Conservation (phyloP, 1,140 invertebrate genomes). For the Daktulosphaira vitifoliae region DNA sequence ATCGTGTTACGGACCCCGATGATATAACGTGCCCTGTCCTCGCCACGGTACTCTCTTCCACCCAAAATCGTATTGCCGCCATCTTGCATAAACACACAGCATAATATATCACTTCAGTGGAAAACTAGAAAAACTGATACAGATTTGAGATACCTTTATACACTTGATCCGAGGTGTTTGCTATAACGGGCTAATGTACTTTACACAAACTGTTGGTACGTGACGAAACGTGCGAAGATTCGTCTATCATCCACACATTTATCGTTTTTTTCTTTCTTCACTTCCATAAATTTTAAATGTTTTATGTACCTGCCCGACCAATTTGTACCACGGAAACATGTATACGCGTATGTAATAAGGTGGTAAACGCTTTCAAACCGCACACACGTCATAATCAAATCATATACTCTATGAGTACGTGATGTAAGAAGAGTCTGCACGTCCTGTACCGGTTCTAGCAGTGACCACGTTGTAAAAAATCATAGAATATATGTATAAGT, state of each 20-base stretch:
- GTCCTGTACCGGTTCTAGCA: neutral
- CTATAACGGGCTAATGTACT: no score
- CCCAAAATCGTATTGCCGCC: no score
- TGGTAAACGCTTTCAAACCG: neutral
- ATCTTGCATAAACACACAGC: no score
- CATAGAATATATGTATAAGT: no score
- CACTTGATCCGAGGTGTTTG: neutral
- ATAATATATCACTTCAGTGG: neutral
- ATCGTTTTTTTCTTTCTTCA: no score
- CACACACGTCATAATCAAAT: no score
- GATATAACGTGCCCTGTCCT: neutral
- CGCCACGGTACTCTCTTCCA: neutral
- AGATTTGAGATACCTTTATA: no score
- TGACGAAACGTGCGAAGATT: constrained; percentile 8
- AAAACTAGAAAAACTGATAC: constrained; percentile 3
- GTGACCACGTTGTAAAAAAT: no score
- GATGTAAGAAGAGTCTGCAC: neutral
- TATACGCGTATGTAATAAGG: neutral
- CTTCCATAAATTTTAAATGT: no score
- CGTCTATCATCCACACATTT: no score
- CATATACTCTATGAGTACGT: neutral
- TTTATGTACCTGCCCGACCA: no score
- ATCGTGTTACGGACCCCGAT: constrained; percentile 3
- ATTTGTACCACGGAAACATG: no score
- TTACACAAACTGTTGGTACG: neutral